phyloP scores from a whole-genome alignment of 2,888 invertebrate species.

The Tinea semifulvella region DNA sequence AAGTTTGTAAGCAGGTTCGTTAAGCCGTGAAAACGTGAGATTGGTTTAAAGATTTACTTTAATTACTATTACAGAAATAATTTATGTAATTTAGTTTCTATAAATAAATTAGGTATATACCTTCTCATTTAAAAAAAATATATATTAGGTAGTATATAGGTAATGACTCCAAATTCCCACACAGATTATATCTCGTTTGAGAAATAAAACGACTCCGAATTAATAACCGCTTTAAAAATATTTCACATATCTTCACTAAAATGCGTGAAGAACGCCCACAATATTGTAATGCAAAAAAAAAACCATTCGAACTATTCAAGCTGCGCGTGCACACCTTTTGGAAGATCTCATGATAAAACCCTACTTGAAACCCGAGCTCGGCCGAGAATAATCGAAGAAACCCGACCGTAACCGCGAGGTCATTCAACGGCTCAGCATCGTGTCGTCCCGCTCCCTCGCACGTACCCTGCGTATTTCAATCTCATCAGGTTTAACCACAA shows the following conservation, averaged over 20 bases:
- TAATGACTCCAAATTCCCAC: too few relatives aligned
- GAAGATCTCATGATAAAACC: conserved; percentile 46
- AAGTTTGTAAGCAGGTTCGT: conserved; percentile 1
- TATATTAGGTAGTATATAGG: too few relatives aligned
- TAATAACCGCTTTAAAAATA: neutral
- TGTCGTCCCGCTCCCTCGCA: conserved; percentile 46
- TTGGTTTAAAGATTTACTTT: conserved; percentile 9
- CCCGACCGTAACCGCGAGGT: conserved; percentile 38
- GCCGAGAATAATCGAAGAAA: conserved; percentile 34
- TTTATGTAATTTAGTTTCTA: too few relatives aligned
- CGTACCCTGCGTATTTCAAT: conserved; percentile 23
- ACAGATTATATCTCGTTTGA: too few relatives aligned
- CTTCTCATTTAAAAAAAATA: too few relatives aligned
- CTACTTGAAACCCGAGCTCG: conserved; percentile 32
- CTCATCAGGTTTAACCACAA: conserved; percentile 18
- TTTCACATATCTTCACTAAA: conserved; percentile 3
- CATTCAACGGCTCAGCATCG: conserved; percentile 45
- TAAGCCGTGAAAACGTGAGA: conserved; percentile 12
- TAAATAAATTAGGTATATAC: too few relatives aligned
- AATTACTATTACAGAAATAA: neutral
- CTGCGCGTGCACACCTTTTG: conserved; percentile 40
- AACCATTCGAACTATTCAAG: conserved; percentile 24
- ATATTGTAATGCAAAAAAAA: conserved; percentile 7
- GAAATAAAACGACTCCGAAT: too few relatives aligned
- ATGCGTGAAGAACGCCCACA: neutral